A percentile compares a stretch with the other conserved stretches of the same genome.
Evolutionary conservation across 2,797 vertebrate species (phyloP).

Genomic region (Tamandua tetradactyla): DNA sequence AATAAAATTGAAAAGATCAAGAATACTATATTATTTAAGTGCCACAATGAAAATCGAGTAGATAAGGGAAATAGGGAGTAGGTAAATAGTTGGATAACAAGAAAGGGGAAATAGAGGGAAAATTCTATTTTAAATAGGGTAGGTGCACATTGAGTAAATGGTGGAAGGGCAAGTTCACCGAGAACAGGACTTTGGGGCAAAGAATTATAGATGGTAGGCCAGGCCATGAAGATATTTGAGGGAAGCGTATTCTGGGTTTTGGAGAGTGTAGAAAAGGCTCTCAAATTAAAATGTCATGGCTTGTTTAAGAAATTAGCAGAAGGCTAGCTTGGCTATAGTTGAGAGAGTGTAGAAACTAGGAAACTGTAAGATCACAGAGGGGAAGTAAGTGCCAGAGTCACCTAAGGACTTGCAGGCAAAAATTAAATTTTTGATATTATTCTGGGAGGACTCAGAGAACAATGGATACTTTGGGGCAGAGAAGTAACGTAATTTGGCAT

Average conservation of each 20-base stretch:
- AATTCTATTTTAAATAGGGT: not conserved
- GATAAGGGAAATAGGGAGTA: not conserved
- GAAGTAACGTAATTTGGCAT: not conserved
- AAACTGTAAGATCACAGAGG: not conserved
- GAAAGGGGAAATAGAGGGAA: not conserved
- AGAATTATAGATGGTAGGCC: not conserved
- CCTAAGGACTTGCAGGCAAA: not conserved
- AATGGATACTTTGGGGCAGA: not conserved
- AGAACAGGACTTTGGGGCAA: not conserved
- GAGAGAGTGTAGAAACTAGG: not conserved
- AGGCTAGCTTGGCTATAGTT: not conserved
- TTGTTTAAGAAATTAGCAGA: not conserved
- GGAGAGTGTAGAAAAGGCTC: not conserved
- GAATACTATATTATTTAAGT: not conserved
- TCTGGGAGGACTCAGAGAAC: not conserved
- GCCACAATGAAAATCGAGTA: not conserved
- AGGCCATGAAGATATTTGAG: not conserved
- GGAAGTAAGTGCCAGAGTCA: no score
- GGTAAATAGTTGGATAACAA: no score
- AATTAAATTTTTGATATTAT: not conserved
- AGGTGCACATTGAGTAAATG: fast-evolving
- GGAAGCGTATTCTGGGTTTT: not conserved
- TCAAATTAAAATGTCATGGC: not conserved
- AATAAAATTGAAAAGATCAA: not conserved
- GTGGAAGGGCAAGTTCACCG: not conserved